These are phyloP conservation scores for Pipistrellus pygmaeus DNA, from an alignment of 2,797 vertebrate genomes.

Conservation along the genomic window DNA sequence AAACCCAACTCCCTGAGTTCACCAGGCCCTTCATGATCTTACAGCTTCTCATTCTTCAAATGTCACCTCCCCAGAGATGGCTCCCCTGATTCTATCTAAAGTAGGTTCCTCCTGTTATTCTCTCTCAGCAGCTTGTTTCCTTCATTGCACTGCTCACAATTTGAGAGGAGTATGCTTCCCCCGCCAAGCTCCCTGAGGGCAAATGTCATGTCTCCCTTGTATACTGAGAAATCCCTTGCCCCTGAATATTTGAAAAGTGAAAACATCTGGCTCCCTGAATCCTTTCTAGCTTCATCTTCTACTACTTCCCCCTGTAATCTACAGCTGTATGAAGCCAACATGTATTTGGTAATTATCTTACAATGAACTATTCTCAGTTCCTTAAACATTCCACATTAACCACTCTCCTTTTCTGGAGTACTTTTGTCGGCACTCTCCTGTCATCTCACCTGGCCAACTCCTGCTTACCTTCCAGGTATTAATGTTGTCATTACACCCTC, in stretches of 20 bases:
- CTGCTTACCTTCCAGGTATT: neutral
- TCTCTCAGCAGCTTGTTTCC: neutral
- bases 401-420: neutral
- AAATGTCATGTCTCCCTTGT: neutral
- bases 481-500: neutral
- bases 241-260: neutral
- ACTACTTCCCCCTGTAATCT: neutral
- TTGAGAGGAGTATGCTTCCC: neutral
- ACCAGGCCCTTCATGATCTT: neutral
- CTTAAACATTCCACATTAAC: neutral
- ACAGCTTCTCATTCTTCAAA: neutral
- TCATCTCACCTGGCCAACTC: neutral
- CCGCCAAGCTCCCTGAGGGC: neutral
- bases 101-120: neutral
- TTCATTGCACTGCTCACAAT: neutral
- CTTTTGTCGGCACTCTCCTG: neutral
- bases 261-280: neutral
- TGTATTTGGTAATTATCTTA: conserved; percentile 9
- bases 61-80: neutral
- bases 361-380: neutral
- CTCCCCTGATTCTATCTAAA: neutral
- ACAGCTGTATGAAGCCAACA: neutral
- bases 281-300: neutral
- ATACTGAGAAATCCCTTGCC: neutral
- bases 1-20: neutral